Percentiles rank a stretch among this genome's conserved stretches.
phyloP scores from a whole-genome alignment of 2,113 vertebrate genomes.

The Sclerurus mexicanus region DNA sequence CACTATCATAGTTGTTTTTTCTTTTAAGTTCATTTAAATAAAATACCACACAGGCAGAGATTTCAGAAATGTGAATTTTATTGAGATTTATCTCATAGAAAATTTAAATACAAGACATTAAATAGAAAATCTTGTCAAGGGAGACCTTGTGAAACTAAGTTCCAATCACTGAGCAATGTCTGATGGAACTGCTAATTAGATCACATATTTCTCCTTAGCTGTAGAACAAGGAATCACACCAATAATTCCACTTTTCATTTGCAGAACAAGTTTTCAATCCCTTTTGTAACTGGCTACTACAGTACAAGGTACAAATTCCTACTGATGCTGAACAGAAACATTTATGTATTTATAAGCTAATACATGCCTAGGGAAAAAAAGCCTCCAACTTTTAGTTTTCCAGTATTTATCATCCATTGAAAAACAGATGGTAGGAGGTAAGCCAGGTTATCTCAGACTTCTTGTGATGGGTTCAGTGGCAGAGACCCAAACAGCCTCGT shows the following conservation, averaged over 20 bases:
- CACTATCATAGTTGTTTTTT: neutral
- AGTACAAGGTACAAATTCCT: neutral
- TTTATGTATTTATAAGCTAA: slow-evolving; percentile 31
- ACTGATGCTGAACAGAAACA: slow-evolving; percentile 45
- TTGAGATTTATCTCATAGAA: slow-evolving; percentile 22
- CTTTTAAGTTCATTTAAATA: neutral
- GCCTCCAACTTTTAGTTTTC: slow-evolving; percentile 46
- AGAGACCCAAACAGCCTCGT: slow-evolving; percentile 27
- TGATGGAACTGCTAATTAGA: slow-evolving; percentile 66
- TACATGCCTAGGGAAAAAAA: neutral
- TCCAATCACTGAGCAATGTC: slow-evolving; percentile 52
- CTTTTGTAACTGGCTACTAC: slow-evolving; percentile 20
- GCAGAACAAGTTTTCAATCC: slow-evolving; percentile 4
- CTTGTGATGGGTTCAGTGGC: slow-evolving; percentile 48
- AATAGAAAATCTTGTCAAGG: slow-evolving; percentile 41
- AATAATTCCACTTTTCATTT: slow-evolving; percentile 8
- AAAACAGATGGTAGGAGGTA: slow-evolving; percentile 54
- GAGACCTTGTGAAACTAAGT: slow-evolving; percentile 45
- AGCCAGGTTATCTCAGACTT: slow-evolving; percentile 46
- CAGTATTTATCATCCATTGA: slow-evolving; percentile 39
- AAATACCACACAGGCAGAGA: neutral
- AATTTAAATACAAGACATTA: slow-evolving; percentile 53
- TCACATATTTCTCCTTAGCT: slow-evolving; percentile 44
- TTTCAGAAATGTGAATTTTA: slow-evolving; percentile 16
- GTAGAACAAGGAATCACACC: slow-evolving; percentile 43